A percentile compares a stretch with the other conserved stretches of the same genome.
phyloP scores from a whole-genome alignment of 1,140 invertebrate species.

The Bicyclus anynana region DNA sequence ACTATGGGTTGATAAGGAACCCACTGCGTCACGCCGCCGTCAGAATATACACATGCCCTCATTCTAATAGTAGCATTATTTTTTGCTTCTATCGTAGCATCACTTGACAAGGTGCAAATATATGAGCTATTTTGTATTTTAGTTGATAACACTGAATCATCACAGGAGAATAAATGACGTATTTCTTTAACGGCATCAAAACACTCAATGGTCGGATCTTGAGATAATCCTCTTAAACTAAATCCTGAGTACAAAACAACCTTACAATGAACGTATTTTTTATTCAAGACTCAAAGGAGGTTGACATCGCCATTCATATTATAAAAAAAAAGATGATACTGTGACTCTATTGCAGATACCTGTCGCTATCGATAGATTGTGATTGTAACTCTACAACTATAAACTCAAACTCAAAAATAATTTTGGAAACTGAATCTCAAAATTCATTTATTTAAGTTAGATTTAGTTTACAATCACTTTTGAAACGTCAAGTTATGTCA shows the following conservation, averaged over 20 bases:
- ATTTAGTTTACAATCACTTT: too few relatives aligned
- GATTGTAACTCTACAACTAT: not conserved
- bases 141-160: not conserved
- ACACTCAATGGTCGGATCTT: slow-evolving; percentile 9
- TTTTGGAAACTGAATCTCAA: too few relatives aligned
- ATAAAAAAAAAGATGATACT: slow-evolving; percentile 30
- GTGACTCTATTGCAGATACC: slow-evolving; percentile 5
- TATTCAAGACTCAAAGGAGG: slow-evolving; percentile 28
- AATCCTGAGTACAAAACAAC: slow-evolving; percentile 37
- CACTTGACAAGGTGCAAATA: not conserved
- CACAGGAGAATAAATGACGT: not conserved
- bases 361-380: slow-evolving; percentile 7
- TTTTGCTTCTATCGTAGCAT: not conserved
- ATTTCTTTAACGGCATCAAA: slow-evolving; percentile 8
- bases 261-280: slow-evolving; percentile 39
- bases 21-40: too few relatives aligned
- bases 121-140: not conserved
- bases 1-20: too few relatives aligned
- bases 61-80: too few relatives aligned
- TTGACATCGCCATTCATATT: slow-evolving; percentile 39
- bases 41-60: too few relatives aligned
- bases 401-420: too few relatives aligned
- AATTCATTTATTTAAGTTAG: too few relatives aligned
- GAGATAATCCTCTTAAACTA: slow-evolving; percentile 47
- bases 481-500: too few relatives aligned